Percentiles rank a stretch among this genome's conserved stretches.
phyloP scores from a whole-genome alignment of 2,888 invertebrate species.

The Lepidonotus clava region DNA sequence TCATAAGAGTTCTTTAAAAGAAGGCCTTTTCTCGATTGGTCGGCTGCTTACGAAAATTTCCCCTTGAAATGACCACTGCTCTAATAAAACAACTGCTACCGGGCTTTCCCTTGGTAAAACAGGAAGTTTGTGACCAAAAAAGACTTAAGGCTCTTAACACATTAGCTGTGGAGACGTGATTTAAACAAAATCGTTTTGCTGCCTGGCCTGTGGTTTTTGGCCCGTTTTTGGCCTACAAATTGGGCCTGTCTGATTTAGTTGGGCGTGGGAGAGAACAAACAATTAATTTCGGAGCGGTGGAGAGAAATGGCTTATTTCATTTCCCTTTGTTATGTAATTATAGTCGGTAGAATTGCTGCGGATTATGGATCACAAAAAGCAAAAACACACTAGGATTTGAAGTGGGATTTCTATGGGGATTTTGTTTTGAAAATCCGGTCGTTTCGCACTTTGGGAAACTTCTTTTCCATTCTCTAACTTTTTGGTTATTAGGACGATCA shows the following conservation, averaged over 20 bases:
- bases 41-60: neutral
- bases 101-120: neutral
- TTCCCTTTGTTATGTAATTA: constrained; percentile 21
- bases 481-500: neutral
- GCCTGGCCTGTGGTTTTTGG: neutral
- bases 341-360: constrained; percentile 19
- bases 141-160: constrained; percentile 6
- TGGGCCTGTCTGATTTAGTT: constrained; percentile 1
- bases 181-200: neutral
- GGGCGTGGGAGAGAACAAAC: neutral
- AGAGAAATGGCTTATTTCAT: constrained; percentile 17
- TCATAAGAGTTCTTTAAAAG: neutral
- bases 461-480: neutral
- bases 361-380: neutral
- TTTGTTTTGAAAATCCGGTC: neutral
- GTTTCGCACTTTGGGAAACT: neutral
- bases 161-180: neutral
- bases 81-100: neutral
- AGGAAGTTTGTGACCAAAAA: neutral
- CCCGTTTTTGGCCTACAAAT: neutral
- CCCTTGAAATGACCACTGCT: neutral
- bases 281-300: constrained; percentile 7
- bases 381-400: neutral
- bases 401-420: neutral
- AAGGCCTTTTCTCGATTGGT: neutral